Evolutionary conservation across 2,888 invertebrate genomes (phyloP).

Genomic region (Campopleginae sp.): DNA sequence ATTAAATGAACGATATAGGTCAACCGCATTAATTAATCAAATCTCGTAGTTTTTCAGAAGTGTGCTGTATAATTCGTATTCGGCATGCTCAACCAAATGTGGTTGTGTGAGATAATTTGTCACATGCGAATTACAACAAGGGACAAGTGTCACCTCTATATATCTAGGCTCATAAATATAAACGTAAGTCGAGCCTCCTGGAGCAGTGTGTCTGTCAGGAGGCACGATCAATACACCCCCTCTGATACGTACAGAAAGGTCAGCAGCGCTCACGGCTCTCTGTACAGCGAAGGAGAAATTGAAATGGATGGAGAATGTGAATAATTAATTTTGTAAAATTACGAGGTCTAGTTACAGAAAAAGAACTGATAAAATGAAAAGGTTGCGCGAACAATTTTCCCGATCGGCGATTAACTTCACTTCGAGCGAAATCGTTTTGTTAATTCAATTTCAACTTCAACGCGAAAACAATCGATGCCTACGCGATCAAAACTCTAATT

Average conservation of each 20-base stretch:
- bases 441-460: background rate
- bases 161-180: conserved; percentile 36
- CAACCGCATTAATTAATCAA: background rate
- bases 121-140: conserved; percentile 8
- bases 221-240: conserved; percentile 69
- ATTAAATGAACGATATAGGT: background rate
- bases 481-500: background rate
- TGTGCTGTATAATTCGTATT: background rate
- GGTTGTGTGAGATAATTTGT: background rate
- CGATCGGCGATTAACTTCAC: background rate
- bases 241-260: conserved; percentile 65
- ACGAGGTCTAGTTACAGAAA: background rate
- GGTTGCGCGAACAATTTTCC: background rate
- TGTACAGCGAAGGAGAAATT: conserved; percentile 30
- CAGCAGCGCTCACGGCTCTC: conserved; percentile 68
- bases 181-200: conserved; percentile 49
- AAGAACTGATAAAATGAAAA: background rate
- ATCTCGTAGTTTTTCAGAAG: background rate
- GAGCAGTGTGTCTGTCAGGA: conserved; percentile 50
- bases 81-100: background rate
- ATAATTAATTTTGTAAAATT: background rate
- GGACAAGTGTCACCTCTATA: conserved; percentile 12
- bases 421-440: background rate
- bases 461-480: background rate
- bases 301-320: background rate